Conservation (phyloP, 2,888 invertebrate species). For the Monoplex corrugatus region DNA sequence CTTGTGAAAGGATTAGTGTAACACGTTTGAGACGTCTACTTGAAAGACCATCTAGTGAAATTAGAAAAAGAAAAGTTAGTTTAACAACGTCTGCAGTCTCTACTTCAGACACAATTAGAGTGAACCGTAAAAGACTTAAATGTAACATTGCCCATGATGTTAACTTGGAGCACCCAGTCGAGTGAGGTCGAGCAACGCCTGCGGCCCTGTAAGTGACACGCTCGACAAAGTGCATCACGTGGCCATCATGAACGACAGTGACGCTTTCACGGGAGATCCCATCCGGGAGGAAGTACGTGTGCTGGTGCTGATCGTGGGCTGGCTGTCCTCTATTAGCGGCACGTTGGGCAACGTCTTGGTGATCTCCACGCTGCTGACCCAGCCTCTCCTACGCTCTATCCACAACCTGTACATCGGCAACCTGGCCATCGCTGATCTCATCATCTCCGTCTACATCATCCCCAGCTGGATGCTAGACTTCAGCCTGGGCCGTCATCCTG, state of each 20-base stretch:
- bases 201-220: background rate
- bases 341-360: constrained; percentile 43
- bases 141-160: background rate
- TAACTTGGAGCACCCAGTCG: background rate
- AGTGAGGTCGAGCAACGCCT: background rate
- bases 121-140: background rate
- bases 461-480: constrained; percentile 41
- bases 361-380: constrained; percentile 39
- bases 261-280: background rate
- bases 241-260: background rate
- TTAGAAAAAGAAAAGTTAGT: too few species aligned
- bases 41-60: too few species aligned
- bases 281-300: background rate
- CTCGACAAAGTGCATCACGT: background rate
- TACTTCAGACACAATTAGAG: too few species aligned
- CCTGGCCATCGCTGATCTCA: constrained; percentile 44
- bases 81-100: background rate
- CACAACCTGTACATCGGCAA: constrained; percentile 50
- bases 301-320: constrained; percentile 31
- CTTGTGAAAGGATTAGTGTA: too few species aligned
- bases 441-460: constrained; percentile 43
- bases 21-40: too few species aligned
- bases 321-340: constrained; percentile 28
- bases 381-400: constrained; percentile 37
- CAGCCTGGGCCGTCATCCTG: constrained; percentile 24